Percentiles rank a stretch among this genome's conserved stretches.
Conservation (phyloP, 2,888 invertebrate species). For the Oscheius myriophilus region DNA sequence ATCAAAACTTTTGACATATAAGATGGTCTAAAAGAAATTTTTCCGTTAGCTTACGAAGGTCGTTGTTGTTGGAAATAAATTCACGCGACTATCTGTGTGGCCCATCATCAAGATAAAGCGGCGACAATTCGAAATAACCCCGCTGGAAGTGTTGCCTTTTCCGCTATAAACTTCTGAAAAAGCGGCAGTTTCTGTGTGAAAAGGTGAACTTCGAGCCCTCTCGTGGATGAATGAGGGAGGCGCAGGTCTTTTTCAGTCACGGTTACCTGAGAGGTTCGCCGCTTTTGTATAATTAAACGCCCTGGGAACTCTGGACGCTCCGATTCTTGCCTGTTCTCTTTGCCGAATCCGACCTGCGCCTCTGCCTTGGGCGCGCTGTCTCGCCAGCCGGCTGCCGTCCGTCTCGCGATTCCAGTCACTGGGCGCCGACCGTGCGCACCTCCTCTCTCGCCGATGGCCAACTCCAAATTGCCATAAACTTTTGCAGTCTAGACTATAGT, state of each 20-base stretch:
- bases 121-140: constrained; percentile 18
- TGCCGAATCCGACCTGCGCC: constrained; percentile 9
- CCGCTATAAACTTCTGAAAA: no score
- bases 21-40: no score
- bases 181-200: no score
- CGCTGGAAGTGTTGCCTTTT: not conserved
- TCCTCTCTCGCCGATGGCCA: constrained; percentile 26
- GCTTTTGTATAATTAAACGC: constrained; percentile 30
- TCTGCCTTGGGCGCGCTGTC: constrained; percentile 14
- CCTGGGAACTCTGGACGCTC: constrained; percentile 8
- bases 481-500: no score
- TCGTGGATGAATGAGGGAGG: not conserved
- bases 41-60: constrained; percentile 7
- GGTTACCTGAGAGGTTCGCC: not conserved
- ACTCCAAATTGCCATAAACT: constrained; percentile 25
- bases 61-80: constrained; percentile 23
- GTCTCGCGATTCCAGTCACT: constrained; percentile 31
- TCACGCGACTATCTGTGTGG: constrained; percentile 15
- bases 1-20: no score
- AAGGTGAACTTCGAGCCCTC: no score
- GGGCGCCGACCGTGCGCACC: constrained; percentile 28
- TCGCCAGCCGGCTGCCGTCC: constrained; percentile 26
- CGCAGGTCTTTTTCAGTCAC: not conserved
- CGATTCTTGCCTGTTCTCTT: constrained; percentile 4
- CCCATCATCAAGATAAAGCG: constrained; percentile 18